Evolutionary conservation across 2,113 vertebrate genomes (phyloP), one percentile per base, ranked within the genome.

Genomic region (Cacatua alba): DNA sequence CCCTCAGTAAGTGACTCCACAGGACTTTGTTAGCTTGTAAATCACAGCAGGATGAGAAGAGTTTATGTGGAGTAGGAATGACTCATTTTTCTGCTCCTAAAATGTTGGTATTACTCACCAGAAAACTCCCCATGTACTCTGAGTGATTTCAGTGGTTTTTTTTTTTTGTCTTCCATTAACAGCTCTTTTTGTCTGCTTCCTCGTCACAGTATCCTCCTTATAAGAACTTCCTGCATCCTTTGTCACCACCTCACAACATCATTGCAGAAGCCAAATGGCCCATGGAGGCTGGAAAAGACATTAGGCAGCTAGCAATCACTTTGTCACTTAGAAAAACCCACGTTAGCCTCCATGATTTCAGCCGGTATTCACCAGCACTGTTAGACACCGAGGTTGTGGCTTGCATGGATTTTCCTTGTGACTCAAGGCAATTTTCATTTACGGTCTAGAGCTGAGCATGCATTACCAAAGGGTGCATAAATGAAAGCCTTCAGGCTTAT

Each of bases 31-130:
- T 68, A n/a, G 44, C 72, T 92, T 77, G 62, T 85, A 78, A 94
- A 89, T 82, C 74, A 80, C 0, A 1, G 65, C 37, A 86, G 86
- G 65, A 90, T 70, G 28, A 89, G 74, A 86, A 63, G 69, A 82
- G n/a, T 84, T 92, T 65, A 57, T 91, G 44, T 72, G 83, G 60
- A 93, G 12, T 20, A 49, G 46, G 75, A 87, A 65, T 94, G 94
- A 93, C 74, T 93, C 92, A 92, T 85, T 88, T 90, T 94, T 95
- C 74, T 94, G 74, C 59, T 96, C 90, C 88, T 88, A 85, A 94
- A 94, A 89, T 84, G 65, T 82, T 95, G 72, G 19, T 82, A 79
- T 96, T 96, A 94, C 90, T 96, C 88, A 94, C 92, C 49, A 94
- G 83, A 94, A 95, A 93, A 84, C 39, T 96, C 94, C 86, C 85